Base-by-base conservation (phyloP, 2,888 invertebrate species). In the Polylopha cassiicola region DNA sequence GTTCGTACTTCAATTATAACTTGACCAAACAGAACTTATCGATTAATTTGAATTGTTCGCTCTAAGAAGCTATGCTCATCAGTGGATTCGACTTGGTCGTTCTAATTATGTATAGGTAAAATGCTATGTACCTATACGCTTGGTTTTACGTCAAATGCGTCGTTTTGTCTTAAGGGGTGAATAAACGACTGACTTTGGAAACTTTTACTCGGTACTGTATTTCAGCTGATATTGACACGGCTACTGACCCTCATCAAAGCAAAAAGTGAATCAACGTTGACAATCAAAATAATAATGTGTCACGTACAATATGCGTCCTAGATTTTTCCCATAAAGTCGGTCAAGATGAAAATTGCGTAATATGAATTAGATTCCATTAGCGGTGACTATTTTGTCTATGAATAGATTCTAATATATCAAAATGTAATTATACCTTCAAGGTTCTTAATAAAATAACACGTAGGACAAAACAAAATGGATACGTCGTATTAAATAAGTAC, bases 271-370 rank as follows among this genome's bases (percentile, higher is more conserved):
- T 41, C 24, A 30, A 26, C 30, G 18, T 36, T 36, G 41, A 36
- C 41, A 41, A 41, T 41, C 36, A 36, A 23, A 30, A 18, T 36
- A 15, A 36, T 36, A 41, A 41, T 46, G 46, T 50, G 52, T 52
- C 48, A 56, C 59, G 62, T 56, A 45, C 38, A 47, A 52, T 52
- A 48, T 44, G 51, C 57, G 66, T 54, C 56, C 70, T 56, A 69
- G 58, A 61, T 72, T 67, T 59, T 66, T 50, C 39, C 50, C 53
- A 52, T 57, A 58, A 65, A 62, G 58, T 72, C 67, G 73, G 72
- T 73, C 73, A 73, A 66, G 68, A 65, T 55, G 51, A 58, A 58
- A 53, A 58, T 73, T 73, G 60, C 63, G 65, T 55, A 73, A 74
- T 53, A 38, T 52, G 47, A 59, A 57, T 64, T 60, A 51, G 50